Base-by-base conservation (phyloP, 2,888 invertebrate genomes). In the Stenichneumon culpator region DNA sequence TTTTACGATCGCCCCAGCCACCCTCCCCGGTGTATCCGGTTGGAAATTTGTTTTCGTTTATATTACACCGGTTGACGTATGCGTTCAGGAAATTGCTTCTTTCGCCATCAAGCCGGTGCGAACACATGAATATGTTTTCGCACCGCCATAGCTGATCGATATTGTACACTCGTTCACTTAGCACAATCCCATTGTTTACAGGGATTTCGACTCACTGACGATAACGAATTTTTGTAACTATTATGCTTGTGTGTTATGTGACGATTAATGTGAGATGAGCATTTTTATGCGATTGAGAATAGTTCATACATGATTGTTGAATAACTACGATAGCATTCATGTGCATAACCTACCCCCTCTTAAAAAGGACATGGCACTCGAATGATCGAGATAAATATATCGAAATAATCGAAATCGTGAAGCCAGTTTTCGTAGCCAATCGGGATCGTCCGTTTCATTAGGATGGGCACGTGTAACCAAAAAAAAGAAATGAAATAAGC, bases 81-180 rank as follows among this genome's bases (percentile, higher is more conserved):
- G 83, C 65, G 69, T 78, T 70, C 81, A 83, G 81, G 78, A 83
- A 86, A 86, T 83, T 86, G 81, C 83, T 86, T 83, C 78, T 83
- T 83, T 82, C 78, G 69, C 68, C 78, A 79, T 83, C 83, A 16
- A 69, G 32, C 19, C 47, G 65, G 32, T 36, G 74, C 14, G 74
- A 25, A 11, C 19, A 14, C n/a, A 60, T 65, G 70, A 50, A 73
- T 65, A 39, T 39, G 39, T 39, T 60, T 4, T 47, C 47, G 32
- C 25, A 57, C 44, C 50, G 16, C 14, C 22, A 28, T 3, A 54
- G 32, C 22, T 7, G 7, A 16, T 52, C 52, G 52, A 52, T 19
- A 3, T 52, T 7, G 9, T 2, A 16, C 52, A 0, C 25, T 14
- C 25, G 22, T 25, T 22, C 25, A 25, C 57, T 4, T 11, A 7